Evolutionary conservation across 2,797 vertebrate genomes (phyloP), one percentile per base, ranked within the genome.

Genomic region (Manis pentadactyla): DNA sequence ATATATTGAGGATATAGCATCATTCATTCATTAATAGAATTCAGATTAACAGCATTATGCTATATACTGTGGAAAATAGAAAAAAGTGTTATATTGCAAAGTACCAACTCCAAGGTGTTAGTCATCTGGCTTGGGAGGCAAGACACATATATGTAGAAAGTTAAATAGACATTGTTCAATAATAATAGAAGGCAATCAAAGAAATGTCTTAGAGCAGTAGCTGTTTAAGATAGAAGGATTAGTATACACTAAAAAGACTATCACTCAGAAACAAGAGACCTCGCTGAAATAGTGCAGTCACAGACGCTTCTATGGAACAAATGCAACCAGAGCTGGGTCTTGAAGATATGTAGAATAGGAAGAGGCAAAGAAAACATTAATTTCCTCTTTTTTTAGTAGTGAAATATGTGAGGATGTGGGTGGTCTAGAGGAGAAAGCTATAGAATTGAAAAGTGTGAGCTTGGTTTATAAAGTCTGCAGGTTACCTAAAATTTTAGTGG

Each of bases 401-500:
- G 23, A 92, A 64, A 17, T 59, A 31, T 11, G 18, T 89, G 15
- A 90, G 53, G 53, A 69, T 29, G 1, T 29, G 4, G 8, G 13
- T 71, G 59, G 29, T 29, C 42, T 42, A 29, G 4, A 63, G 49
- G 42, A 74, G 46, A 90, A 77, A 90, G 34, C 75, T 49, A 57
- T 2, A 84, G 63, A 87, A 57, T 4, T 23, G 10, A 53, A 68
- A 74, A 29, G 21, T 14, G 1, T 74, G 55, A 46, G n/a, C 10
- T 53, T 23, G 1, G 57, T 51, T n/a, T 6, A 27, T 59, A 71
- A 59, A 59, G 55, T 63, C 88, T n/a, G 2, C 27, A 66, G 6
- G 4, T 55, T 75, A 88, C 10, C 78, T 61, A 87, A 93, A 90
- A 93, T 90, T 64, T 83, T 75, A 83, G 63, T 77, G 59, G 27